Evolutionary conservation across 2,888 invertebrate genomes (phyloP), one percentile per base, ranked within the genome.

Genomic region (Chymomyza fuscimana): DNA sequence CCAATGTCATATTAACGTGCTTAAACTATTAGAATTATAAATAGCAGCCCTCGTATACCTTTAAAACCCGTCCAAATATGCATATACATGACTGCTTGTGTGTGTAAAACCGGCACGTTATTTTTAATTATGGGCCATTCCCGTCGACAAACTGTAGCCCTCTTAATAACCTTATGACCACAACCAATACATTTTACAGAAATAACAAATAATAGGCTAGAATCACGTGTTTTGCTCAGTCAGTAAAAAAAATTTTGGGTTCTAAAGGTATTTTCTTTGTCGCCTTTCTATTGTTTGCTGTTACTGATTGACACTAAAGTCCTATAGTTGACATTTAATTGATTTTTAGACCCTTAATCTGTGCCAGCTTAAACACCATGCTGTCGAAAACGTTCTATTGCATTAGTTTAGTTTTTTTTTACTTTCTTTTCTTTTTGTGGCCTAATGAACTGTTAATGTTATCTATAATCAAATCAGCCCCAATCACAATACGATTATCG

Each of bases 271-370:
- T 46, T 12, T 25, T 2, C 12, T 12, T 46, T 10, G 40, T 46
- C 40, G 12, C 40, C 12, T 46, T 46, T 12, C 10, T 3, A 15
- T 46, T 3, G 40, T 12, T 46, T 12, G 0, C 12, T 19, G 19
- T 36, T 73, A 5, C 52, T 59, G 58, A 10, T 46, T 19, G 59
- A 72, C 76, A 75, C 54, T 67, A 78, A 77, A 79, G 63, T 60
- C 40, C 52, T 63, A 52, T 19, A 58, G 25, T 25, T 40, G 64
- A 63, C 36, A 75, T 77, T 79, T 58, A 87, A 87, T 85, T 77
- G 85, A 85, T 86, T 86, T 81, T 74, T 70, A 86, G 79, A 72
- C 69, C 70, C 75, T 75, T 72, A 86, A 82, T 79, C 74, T 69
- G 22, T 32, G 62, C 36, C 50, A 15, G 58, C 36, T 61, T 56